Evolutionary conservation across 2,888 invertebrate species (phyloP), one percentile per base, ranked within the genome.

Genomic region (Caenorhabditis panamensis): DNA sequence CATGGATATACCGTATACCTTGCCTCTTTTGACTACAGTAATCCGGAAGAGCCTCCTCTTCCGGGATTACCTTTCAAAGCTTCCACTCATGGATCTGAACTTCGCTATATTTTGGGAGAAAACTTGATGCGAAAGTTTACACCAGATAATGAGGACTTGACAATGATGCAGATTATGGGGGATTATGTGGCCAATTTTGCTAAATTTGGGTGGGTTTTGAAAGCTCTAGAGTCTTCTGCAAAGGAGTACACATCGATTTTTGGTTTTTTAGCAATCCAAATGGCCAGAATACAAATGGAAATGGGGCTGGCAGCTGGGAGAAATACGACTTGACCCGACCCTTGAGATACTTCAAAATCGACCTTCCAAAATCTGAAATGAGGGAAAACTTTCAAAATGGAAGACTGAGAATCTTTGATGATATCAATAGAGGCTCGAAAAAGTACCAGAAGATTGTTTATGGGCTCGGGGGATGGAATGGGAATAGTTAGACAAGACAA

Each of bases 81-180:
- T 11, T 78, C 81, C 13, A 84, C 82, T 0, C 86, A 86, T 68
- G 82, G 82, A 18, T 72, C 83, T 0, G 86, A 86, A 61, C 56
- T 86, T 3, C 80, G 79, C 16, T 86, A 83, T 54, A 71, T 86
- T n/a, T 59, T 86, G 18, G 84, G 84, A 6, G 85, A 83, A 47
- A 81, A 82, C 6, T 51, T 86, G 28, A 62, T 82, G 18, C 61
- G 81, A 1, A 79, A 87, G 51, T 86, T 86, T 44, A 59, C 53
- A 22, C 86, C 86, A n/a, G 75, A 56, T 36, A 81, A 64, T 11
- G 80, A 81, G 16, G 86, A 86, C 36, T 47, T 62, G 49, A 71
- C 71, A 41, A 67, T 83, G 54, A 82, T 86, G 47, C 73, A 85
- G 11, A 68, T 77, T n/a, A 84, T 86, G 84, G 82, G 79, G 2